phyloP scores from a whole-genome alignment of 2,888 invertebrate species.

The Drosophila multiciliata region DNA sequence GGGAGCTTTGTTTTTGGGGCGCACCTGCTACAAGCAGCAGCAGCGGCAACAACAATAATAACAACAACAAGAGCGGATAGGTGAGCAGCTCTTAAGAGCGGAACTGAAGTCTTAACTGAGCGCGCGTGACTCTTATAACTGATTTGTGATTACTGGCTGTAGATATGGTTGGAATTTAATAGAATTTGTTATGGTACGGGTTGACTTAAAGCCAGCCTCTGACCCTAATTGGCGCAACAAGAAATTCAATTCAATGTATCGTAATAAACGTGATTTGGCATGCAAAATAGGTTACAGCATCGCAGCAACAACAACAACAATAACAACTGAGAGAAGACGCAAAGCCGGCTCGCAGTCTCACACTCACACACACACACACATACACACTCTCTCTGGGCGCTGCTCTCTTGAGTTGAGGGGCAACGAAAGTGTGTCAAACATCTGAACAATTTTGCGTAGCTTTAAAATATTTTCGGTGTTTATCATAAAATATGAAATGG shows the following conservation, averaged over 20 bases:
- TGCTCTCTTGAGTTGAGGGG: constrained; percentile 33
- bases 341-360: constrained; percentile 50
- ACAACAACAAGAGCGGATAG: neutral
- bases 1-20: constrained; percentile 11
- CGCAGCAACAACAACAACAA: constrained; percentile 30
- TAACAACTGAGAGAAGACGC: constrained; percentile 31
- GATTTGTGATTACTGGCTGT: constrained; percentile 41
- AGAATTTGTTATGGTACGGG: constrained; percentile 6
- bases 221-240: constrained; percentile 71
- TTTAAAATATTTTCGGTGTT: constrained; percentile 55
- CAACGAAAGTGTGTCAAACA: constrained; percentile 80
- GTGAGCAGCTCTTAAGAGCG: constrained; percentile 17
- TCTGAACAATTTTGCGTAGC: constrained; percentile 70
- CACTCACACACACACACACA: constrained; percentile 5
- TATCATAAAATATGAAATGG: constrained; percentile 33
- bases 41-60: constrained; percentile 1
- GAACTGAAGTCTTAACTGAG: constrained; percentile 30
- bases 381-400: constrained; percentile 8
- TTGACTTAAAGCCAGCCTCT: constrained; percentile 36
- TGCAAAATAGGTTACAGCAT: constrained; percentile 81
- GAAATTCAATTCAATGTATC: constrained; percentile 57
- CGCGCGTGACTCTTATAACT: constrained; percentile 51
- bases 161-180: constrained; percentile 15
- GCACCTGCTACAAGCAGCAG: constrained; percentile 31
- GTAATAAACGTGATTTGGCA: constrained; percentile 61